A percentile compares a stretch with the other conserved stretches of the same genome.
Evolutionary conservation across 2,113 vertebrate genomes (phyloP).

Genomic region (Chinchilla lanigera): DNA sequence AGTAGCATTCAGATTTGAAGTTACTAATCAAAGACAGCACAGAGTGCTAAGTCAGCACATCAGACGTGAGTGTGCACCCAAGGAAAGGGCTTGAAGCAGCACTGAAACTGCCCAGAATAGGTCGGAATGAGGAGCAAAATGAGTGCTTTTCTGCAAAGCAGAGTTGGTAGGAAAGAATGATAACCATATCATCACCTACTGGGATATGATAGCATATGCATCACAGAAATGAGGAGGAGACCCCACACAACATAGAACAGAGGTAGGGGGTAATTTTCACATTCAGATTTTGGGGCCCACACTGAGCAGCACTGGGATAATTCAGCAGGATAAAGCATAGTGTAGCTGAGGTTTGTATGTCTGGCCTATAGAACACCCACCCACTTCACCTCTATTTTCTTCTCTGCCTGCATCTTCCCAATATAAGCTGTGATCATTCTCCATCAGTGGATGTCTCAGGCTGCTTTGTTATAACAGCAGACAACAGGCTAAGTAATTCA

Average conservation of each 20-base stretch:
- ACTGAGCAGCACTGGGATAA: background rate
- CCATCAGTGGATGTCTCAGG: background rate
- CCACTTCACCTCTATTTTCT: background rate
- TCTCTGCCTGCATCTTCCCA: background rate
- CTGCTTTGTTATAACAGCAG: background rate
- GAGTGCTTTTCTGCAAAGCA: background rate
- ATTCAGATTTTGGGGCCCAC: background rate
- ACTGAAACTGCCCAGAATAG: background rate
- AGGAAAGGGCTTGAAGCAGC: background rate
- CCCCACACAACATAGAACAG: background rate
- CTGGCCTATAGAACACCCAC: background rate
- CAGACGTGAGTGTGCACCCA: fast-evolving
- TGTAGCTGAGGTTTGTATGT: background rate
- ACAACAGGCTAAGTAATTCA: background rate
- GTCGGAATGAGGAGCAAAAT: background rate
- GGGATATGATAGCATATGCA: background rate
- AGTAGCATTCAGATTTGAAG: background rate
- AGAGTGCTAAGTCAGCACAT: background rate
- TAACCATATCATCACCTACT: background rate
- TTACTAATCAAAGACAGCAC: background rate
- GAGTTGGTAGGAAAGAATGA: background rate
- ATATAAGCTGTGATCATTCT: background rate
- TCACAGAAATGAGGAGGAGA: background rate
- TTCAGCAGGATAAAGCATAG: background rate
- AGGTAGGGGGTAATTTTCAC: background rate